Conservation (phyloP, 2,113 vertebrate species). For the Mus spicilegus region DNA sequence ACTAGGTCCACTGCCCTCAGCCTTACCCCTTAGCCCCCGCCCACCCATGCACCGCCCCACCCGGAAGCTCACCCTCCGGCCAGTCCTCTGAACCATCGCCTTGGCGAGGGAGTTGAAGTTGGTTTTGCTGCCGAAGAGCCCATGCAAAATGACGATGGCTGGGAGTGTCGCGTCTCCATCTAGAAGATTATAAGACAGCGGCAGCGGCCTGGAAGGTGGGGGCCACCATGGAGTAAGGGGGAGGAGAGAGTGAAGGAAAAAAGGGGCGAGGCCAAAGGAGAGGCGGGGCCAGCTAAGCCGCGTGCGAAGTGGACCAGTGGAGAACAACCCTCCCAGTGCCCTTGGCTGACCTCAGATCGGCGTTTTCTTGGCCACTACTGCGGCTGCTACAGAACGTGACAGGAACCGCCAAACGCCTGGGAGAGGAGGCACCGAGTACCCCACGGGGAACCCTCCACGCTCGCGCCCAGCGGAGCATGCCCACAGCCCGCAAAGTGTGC, state of each 20-base stretch:
- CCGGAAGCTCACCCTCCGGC: constrained; percentile 90
- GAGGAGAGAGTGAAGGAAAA: too few species aligned
- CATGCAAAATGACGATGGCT: constrained; percentile 94
- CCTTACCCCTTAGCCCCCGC: neutral
- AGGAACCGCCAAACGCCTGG: neutral
- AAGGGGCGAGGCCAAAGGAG: neutral
- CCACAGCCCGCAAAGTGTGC: fast-evolving
- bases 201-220: constrained; percentile 64
- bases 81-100: constrained; percentile 90
- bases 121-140: constrained; percentile 93
- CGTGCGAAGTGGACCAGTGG: neutral
- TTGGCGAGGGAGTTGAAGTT: constrained; percentile 94
- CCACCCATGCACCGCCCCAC: fast-evolving
- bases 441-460: neutral
- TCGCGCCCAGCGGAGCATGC: constrained; percentile 51
- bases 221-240: neutral
- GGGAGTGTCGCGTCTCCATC: constrained; percentile 74
- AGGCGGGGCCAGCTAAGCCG: neutral
- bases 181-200: constrained; percentile 76
- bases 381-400: constrained; percentile 32
- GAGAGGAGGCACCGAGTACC: neutral
- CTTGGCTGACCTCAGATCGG: constrained; percentile 73
- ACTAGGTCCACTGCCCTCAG: neutral
- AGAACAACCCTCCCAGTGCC: neutral
- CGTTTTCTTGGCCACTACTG: neutral